Conservation (phyloP, 2,888 invertebrate species). For the Caenorhabditis sp. region DNA sequence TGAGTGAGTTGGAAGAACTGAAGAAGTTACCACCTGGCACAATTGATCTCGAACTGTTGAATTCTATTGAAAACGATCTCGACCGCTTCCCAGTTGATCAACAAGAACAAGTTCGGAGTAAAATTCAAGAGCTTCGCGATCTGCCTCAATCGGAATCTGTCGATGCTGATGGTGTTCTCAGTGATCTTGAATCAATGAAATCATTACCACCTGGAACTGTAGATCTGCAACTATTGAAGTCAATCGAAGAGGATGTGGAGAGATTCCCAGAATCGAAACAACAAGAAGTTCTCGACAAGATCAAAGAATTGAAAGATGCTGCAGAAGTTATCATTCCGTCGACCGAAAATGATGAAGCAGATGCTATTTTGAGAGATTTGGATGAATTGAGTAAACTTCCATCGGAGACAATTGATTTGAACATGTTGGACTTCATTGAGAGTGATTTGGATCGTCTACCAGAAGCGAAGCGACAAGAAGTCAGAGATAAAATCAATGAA, state of each 20-base stretch:
- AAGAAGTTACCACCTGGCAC: background rate
- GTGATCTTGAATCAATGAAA: conserved; percentile 15
- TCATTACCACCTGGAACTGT: conserved; percentile 17
- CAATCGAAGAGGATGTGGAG: conserved; percentile 14
- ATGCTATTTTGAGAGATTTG: background rate
- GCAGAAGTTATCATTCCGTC: conserved; percentile 14
- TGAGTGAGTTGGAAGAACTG: background rate
- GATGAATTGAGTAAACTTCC: background rate
- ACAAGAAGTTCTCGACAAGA: conserved; percentile 11
- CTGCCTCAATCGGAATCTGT: too few relatives aligned
- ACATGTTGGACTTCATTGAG: conserved; percentile 9
- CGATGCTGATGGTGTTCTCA: conserved; percentile 6
- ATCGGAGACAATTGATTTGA: background rate
- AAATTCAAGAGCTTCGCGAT: conserved; percentile 9
- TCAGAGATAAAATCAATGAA: conserved; percentile 6
- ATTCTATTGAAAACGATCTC: conserved; percentile 8
- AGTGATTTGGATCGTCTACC: conserved; percentile 8
- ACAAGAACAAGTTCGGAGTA: background rate
- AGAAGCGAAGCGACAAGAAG: background rate
- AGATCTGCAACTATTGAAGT: conserved; percentile 18
- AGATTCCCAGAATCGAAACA: conserved; percentile 3
- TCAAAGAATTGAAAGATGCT: conserved; percentile 11
- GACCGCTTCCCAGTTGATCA: conserved; percentile 15
- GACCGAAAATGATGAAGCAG: background rate
- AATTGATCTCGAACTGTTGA: background rate